Conservation (phyloP, 2,888 invertebrate species). For the Oligia latruncula region DNA sequence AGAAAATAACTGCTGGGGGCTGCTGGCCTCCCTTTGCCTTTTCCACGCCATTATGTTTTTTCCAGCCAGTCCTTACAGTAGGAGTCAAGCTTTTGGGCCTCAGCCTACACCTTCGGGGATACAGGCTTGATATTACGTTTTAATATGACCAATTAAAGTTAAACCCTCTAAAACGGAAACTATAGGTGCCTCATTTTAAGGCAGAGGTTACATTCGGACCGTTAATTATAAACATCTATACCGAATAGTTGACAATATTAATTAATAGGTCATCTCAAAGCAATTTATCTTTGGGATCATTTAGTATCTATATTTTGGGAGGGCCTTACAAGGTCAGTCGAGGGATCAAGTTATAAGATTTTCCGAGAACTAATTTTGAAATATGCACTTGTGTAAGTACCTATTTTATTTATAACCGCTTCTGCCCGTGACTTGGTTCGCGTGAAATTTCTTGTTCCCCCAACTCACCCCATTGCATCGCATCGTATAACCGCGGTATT, state of each 20-base stretch:
- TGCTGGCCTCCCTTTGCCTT: too few species aligned
- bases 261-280: slow-evolving; percentile 60
- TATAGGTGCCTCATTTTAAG: slow-evolving; percentile 30
- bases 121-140: neutral
- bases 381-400: neutral
- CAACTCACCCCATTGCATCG: too few species aligned
- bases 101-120: neutral
- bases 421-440: neutral
- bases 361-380: neutral
- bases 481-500: too few species aligned
- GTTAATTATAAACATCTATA: slow-evolving; percentile 61
- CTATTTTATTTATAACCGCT: neutral
- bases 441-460: too few species aligned
- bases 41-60: too few species aligned
- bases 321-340: slow-evolving; percentile 29
- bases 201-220: slow-evolving; percentile 26
- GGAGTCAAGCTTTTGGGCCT: too few species aligned
- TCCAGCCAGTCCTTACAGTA: too few species aligned
- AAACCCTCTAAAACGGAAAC: slow-evolving; percentile 7
- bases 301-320: slow-evolving; percentile 42
- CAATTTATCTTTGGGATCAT: slow-evolving; percentile 52
- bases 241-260: slow-evolving; percentile 56
- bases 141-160: slow-evolving; percentile 23
- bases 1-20: too few species aligned
- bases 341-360: slow-evolving; percentile 34